These are phyloP conservation scores for Masticophis lateralis DNA, from an alignment of 2,797 vertebrate genomes.

Conservation along the genomic window DNA sequence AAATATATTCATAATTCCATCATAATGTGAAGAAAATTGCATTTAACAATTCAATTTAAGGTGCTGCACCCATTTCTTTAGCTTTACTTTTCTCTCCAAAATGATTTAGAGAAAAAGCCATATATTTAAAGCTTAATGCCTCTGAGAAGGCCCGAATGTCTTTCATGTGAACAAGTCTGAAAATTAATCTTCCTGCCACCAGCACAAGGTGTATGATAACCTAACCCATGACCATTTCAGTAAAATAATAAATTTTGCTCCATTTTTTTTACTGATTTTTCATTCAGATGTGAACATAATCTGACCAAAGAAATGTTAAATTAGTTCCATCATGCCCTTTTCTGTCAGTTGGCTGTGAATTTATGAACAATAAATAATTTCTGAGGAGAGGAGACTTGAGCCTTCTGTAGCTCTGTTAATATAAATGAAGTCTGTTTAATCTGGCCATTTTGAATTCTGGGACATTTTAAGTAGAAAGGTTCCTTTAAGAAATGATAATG, in stretches of 20 bases:
- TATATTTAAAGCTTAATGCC: slow-evolving; percentile 41
- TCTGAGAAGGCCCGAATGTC: slow-evolving; percentile 40
- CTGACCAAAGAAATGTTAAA: slow-evolving; percentile 58
- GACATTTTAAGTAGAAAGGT: slow-evolving; percentile 44
- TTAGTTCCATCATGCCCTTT: slow-evolving; percentile 67
- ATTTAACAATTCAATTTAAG: slow-evolving; percentile 25
- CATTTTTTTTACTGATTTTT: slow-evolving; percentile 71
- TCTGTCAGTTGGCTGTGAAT: slow-evolving; percentile 64
- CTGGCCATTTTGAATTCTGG: slow-evolving; percentile 42
- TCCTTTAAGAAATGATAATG: slow-evolving; percentile 8
- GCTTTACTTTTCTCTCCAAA: slow-evolving; percentile 34
- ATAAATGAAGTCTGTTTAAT: slow-evolving; percentile 61
- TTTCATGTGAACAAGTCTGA: slow-evolving; percentile 43
- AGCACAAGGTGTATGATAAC: slow-evolving; percentile 54
- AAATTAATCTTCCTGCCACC: slow-evolving; percentile 62
- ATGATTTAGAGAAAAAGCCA: slow-evolving; percentile 4
- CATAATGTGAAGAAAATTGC: background rate
- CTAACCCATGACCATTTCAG: slow-evolving; percentile 66
- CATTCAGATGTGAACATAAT: slow-evolving; percentile 63
- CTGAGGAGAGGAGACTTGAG: slow-evolving; percentile 49
- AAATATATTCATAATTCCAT: background rate
- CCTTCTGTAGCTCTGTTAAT: slow-evolving; percentile 58
- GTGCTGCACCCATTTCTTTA: background rate
- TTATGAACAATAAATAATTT: slow-evolving; percentile 60
- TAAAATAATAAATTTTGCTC: slow-evolving; percentile 64